Conservation (phyloP, 1,140 invertebrate species). For the Drosophila sproati region DNA sequence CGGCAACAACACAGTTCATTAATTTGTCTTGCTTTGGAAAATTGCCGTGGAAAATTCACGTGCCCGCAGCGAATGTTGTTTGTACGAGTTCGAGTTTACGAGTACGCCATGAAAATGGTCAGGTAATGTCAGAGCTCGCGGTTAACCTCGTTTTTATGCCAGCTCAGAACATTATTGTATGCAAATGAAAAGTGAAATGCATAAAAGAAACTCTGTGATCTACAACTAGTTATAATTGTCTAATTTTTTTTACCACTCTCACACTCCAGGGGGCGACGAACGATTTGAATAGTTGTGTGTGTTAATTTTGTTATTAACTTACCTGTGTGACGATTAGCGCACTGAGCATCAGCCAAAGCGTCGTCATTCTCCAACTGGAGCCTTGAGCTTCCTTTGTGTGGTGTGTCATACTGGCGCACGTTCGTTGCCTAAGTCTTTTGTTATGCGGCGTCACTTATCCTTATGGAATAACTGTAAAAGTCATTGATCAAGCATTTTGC, state of each 20-base stretch:
- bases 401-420: conserved; percentile 50
- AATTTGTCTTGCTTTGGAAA: conserved; percentile 74
- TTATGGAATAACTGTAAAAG: conserved; percentile 62
- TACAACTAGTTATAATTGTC: conserved; percentile 27
- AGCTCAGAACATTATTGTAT: conserved; percentile 73
- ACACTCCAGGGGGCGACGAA: neutral
- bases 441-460: conserved; percentile 29
- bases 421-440: conserved; percentile 71
- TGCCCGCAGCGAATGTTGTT: conserved; percentile 48
- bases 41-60: conserved; percentile 70
- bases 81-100: conserved; percentile 23
- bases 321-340: conserved; percentile 62
- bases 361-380: conserved; percentile 15
- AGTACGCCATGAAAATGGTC: conserved; percentile 46
- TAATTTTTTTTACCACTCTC: neutral
- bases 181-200: conserved; percentile 82
- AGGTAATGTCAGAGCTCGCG: conserved; percentile 44
- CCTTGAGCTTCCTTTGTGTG: conserved; percentile 41
- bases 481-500: conserved; percentile 53
- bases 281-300: neutral
- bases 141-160: conserved; percentile 73
- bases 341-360: conserved; percentile 34
- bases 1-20: conserved; percentile 64
- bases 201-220: conserved; percentile 38
- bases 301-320: conserved; percentile 42